These are phyloP conservation scores for Etheostoma cragini DNA, from an alignment of 2,113 vertebrate species.

Conservation along the genomic window DNA sequence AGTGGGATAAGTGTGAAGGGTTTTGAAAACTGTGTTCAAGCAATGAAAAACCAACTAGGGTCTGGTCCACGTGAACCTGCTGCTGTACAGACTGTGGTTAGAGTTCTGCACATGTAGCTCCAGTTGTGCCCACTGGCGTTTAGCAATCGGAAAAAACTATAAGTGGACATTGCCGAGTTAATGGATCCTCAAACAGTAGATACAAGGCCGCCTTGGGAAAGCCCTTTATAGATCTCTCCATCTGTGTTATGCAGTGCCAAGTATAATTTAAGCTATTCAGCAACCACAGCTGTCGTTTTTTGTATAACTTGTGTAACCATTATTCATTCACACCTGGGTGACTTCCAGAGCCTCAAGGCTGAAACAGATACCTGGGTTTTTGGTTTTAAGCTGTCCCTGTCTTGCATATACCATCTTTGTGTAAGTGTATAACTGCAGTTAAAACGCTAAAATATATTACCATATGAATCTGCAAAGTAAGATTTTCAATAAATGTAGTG, in stretches of 20 bases:
- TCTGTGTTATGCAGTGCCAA: not conserved
- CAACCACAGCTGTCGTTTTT: not conserved
- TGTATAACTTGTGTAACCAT: not conserved
- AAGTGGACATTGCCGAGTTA: slow-evolving; percentile 48
- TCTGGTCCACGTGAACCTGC: too few species aligned
- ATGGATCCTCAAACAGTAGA: slow-evolving; percentile 18
- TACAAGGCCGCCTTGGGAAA: not conserved
- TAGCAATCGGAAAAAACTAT: too few species aligned
- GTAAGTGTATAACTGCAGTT: not conserved
- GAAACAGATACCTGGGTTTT: not conserved
- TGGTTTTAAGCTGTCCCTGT: not conserved
- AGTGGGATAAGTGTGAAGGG: too few species aligned
- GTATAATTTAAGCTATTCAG: not conserved
- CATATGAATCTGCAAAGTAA: not conserved
- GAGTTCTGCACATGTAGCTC: too few species aligned
- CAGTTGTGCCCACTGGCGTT: too few species aligned
- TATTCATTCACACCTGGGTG: not conserved
- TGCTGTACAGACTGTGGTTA: too few species aligned
- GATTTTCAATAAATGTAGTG: not conserved
- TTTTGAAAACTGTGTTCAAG: too few species aligned
- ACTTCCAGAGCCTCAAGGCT: not conserved
- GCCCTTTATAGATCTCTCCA: slow-evolving; percentile 8
- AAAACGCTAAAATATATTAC: not conserved
- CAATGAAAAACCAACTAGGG: too few species aligned
- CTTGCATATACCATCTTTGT: not conserved